These are phyloP conservation scores for Pseudococcus longispinus DNA, from an alignment of 2,888 invertebrate genomes.

Conservation along the genomic window DNA sequence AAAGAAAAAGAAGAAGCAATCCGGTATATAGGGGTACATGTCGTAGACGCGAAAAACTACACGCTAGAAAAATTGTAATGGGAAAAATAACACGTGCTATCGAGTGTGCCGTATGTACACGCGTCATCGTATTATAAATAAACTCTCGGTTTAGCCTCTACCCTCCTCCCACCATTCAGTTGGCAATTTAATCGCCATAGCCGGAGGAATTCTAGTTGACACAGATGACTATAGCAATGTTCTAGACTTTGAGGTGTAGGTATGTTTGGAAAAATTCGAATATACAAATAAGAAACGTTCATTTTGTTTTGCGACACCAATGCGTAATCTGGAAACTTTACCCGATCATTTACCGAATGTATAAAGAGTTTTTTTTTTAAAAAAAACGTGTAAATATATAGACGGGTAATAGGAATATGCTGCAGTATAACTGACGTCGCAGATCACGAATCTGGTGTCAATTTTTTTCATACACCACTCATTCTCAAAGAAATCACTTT, in stretches of 20 bases:
- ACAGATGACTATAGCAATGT: not conserved
- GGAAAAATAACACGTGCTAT: constrained; percentile 40
- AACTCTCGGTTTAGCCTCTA: not conserved
- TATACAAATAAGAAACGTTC: constrained; percentile 24
- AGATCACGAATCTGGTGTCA: no score
- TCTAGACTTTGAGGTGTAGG: not conserved
- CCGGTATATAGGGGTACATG: not conserved
- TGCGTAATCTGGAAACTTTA: constrained; percentile 9
- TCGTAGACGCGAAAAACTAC: not conserved
- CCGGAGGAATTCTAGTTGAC: no score
- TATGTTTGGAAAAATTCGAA: not conserved
- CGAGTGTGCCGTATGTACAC: not conserved
- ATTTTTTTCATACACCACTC: no score
- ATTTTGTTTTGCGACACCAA: constrained; percentile 19
- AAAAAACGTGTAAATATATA: no score
- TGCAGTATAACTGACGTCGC: no score
- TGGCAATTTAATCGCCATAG: not conserved
- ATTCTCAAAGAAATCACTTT: no score
- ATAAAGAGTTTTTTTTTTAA: no score
- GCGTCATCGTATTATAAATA: not conserved
- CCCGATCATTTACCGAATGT: no score
- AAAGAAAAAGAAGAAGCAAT: not conserved
- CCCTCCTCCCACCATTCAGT: no score
- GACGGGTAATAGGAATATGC: no score
- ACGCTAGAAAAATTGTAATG: constrained; percentile 29